A percentile compares a stretch with the other conserved stretches of the same genome.
These are phyloP conservation scores for Cheilinus undulatus DNA, from an alignment of 2,113 vertebrate genomes.

Conservation along the genomic window DNA sequence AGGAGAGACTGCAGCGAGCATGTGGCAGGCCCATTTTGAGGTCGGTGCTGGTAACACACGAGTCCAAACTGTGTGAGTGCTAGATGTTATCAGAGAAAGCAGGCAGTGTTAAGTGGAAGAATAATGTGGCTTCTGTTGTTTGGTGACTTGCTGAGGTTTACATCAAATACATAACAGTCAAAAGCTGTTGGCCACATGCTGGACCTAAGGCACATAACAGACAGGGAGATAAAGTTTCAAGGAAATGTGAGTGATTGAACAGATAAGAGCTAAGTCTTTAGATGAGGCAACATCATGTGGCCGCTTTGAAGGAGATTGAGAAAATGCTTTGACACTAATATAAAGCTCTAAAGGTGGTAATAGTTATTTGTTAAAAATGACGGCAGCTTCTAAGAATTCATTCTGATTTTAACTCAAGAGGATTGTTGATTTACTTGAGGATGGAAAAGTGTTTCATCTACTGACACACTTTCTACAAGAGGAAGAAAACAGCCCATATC, in stretches of 20 bases:
- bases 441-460: constrained; percentile 51
- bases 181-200: constrained; percentile 81
- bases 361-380: constrained; percentile 33
- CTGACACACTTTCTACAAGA: constrained; percentile 73
- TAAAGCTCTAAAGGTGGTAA: constrained; percentile 16
- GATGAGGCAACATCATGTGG: constrained; percentile 10
- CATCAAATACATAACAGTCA: constrained; percentile 82
- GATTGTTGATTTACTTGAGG: constrained; percentile 57
- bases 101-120: constrained; percentile 79
- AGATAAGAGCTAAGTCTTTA: constrained; percentile 42
- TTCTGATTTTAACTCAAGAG: constrained; percentile 48
- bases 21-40: constrained; percentile 53
- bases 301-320: constrained; percentile 1
- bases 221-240: constrained; percentile 82
- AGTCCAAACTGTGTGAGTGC: constrained; percentile 64
- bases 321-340: constrained; percentile 20
- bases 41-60: constrained; percentile 81
- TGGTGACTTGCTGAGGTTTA: constrained; percentile 76
- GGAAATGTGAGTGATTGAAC: constrained; percentile 68
- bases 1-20: constrained; percentile 30
- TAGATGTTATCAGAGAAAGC: constrained; percentile 87
- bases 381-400: constrained; percentile 49
- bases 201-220: constrained; percentile 73
- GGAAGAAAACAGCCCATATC: constrained; percentile 66
- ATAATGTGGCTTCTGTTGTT: constrained; percentile 76